Percentiles rank a stretch among this genome's conserved stretches.
These are phyloP conservation scores for Lutjanus erythropterus DNA, from an alignment of 2,113 vertebrate species.

Conservation along the genomic window DNA sequence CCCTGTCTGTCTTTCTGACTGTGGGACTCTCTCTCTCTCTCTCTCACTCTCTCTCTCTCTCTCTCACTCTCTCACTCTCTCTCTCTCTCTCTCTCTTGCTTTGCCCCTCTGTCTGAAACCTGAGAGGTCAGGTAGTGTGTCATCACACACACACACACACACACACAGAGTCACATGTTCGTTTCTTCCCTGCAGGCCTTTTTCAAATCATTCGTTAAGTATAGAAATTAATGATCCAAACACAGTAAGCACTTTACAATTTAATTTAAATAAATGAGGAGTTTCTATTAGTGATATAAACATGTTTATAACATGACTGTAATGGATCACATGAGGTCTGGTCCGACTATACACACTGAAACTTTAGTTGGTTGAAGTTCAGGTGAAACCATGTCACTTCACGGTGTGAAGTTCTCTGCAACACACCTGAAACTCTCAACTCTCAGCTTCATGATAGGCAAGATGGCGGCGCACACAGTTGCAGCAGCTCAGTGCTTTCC, in stretches of 20 bases:
- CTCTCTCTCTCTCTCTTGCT: conserved; percentile 27
- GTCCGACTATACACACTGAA: too few species aligned
- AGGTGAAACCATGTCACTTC: too few species aligned
- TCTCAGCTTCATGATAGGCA: too few species aligned
- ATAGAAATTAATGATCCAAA: background rate
- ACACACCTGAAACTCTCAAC: too few species aligned
- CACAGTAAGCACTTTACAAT: background rate
- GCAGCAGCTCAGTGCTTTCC: too few species aligned
- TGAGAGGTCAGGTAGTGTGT: conserved; percentile 71
- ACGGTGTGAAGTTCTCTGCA: too few species aligned
- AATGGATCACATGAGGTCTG: too few species aligned
- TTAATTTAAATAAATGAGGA: too few species aligned
- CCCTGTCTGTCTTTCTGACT: background rate
- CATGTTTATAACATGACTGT: too few species aligned
- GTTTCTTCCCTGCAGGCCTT: conserved; percentile 4
- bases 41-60: conserved; percentile 20
- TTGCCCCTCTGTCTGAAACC: conserved; percentile 56
- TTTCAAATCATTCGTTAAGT: background rate
- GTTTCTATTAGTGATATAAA: too few species aligned
- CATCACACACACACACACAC: conserved; percentile 26
- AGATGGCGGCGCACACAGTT: too few species aligned
- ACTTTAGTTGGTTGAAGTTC: too few species aligned
- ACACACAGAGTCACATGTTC: conserved; percentile 12
- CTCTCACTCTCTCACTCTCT: conserved; percentile 21
- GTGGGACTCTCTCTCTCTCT: background rate